These are phyloP conservation scores for Harpagus bidentatus DNA, from an alignment of 2,113 vertebrate species.

Conservation along the genomic window DNA sequence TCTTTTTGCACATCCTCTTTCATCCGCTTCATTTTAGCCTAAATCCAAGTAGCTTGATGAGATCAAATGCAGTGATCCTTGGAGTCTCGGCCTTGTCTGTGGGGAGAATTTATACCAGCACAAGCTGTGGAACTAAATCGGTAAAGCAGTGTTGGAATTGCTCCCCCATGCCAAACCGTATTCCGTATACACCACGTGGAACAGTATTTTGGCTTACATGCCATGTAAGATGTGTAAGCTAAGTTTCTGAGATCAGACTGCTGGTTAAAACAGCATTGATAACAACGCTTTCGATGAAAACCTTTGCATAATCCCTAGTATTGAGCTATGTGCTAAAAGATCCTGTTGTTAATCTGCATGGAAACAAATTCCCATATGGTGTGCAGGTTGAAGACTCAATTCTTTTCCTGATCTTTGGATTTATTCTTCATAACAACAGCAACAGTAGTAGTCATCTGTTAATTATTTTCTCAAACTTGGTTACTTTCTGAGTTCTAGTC, in stretches of 20 bases:
- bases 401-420: neutral
- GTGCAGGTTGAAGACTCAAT: neutral
- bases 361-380: neutral
- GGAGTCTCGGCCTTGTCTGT: neutral
- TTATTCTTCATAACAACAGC: neutral
- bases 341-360: neutral
- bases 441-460: neutral
- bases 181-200: accelerated
- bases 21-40: neutral
- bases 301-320: neutral
- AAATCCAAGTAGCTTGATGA: neutral
- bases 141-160: neutral
- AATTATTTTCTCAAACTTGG: neutral
- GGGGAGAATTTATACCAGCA: neutral
- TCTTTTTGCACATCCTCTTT: neutral
- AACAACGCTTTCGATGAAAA: neutral
- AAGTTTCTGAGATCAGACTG: neutral
- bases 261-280: neutral
- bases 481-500: neutral
- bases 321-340: neutral
- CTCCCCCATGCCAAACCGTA: neutral
- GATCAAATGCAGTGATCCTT: neutral
- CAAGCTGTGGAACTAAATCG: neutral
- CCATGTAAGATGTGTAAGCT: neutral
- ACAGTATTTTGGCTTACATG: neutral